These are phyloP conservation scores for Schizotus pectinicornis DNA, from an alignment of 2,888 invertebrate genomes.

Conservation along the genomic window DNA sequence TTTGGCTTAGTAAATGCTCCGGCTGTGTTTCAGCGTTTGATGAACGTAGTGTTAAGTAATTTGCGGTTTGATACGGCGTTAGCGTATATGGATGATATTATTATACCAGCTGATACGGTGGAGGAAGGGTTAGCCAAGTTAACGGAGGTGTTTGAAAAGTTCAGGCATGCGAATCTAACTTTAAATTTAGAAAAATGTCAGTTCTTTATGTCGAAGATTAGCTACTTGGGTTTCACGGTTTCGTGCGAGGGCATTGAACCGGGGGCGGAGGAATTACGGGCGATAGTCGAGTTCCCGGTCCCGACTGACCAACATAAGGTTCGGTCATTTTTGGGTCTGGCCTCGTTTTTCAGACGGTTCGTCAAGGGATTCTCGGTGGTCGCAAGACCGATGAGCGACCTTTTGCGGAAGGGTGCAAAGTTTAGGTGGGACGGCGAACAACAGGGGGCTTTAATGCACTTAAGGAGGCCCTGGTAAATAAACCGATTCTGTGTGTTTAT, in stretches of 20 bases:
- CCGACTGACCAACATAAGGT: too few relatives aligned
- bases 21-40: slow-evolving; percentile 42
- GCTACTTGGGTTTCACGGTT: not conserved
- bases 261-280: too few relatives aligned
- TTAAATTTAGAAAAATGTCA: not conserved
- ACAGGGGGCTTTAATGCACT: too few relatives aligned
- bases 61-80: slow-evolving; percentile 3
- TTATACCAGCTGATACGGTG: slow-evolving; percentile 24
- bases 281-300: too few relatives aligned
- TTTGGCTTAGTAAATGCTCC: slow-evolving; percentile 47
- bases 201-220: not conserved
- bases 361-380: too few relatives aligned
- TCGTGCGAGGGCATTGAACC: not conserved
- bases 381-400: too few relatives aligned
- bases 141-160: not conserved
- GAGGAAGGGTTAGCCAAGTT: slow-evolving; percentile 20
- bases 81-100: slow-evolving; percentile 33
- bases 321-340: too few relatives aligned
- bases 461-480: too few relatives aligned
- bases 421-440: too few relatives aligned
- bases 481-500: too few relatives aligned
- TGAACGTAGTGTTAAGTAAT: slow-evolving; percentile 19
- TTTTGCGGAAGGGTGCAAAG: too few relatives aligned
- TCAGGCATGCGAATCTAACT: not conserved
- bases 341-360: too few relatives aligned